phyloP scores from a whole-genome alignment of 2,113 vertebrate species.

The Gymnarchus niloticus region DNA sequence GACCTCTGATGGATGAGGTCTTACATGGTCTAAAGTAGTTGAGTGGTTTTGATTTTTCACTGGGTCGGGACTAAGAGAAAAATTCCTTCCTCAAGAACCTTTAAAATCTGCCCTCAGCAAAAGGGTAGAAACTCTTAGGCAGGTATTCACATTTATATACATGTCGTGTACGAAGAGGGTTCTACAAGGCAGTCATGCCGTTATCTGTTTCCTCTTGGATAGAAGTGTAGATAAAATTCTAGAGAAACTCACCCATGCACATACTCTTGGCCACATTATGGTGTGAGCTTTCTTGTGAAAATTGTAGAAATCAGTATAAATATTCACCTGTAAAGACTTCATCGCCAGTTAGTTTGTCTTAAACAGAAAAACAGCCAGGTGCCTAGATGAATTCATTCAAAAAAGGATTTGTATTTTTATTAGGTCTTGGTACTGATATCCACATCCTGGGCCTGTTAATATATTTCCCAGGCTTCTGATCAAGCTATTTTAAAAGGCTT shows the following conservation, averaged over 20 bases:
- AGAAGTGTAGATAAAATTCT: neutral
- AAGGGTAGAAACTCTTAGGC: neutral
- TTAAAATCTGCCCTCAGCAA: neutral
- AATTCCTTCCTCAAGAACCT: neutral
- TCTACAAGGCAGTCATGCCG: neutral
- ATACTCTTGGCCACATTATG: neutral
- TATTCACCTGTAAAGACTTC: neutral
- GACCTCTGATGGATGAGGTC: neutral
- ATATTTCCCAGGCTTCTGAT: neutral
- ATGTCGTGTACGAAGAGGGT: neutral
- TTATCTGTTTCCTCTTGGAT: neutral
- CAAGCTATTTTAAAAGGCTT: neutral
- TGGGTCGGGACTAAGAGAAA: neutral
- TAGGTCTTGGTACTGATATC: neutral
- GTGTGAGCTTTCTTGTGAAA: neutral
- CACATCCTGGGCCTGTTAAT: neutral
- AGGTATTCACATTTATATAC: neutral
- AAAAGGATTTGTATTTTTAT: neutral
- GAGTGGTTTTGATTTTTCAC: neutral
- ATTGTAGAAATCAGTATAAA: neutral
- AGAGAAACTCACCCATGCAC: neutral
- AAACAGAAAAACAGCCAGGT: neutral
- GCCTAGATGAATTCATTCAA: neutral
- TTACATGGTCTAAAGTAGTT: neutral
- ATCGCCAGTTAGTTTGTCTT: neutral